Evolutionary conservation across 2,888 invertebrate species (phyloP), one percentile per base, ranked within the genome.

Genomic region (Seira ritae): DNA sequence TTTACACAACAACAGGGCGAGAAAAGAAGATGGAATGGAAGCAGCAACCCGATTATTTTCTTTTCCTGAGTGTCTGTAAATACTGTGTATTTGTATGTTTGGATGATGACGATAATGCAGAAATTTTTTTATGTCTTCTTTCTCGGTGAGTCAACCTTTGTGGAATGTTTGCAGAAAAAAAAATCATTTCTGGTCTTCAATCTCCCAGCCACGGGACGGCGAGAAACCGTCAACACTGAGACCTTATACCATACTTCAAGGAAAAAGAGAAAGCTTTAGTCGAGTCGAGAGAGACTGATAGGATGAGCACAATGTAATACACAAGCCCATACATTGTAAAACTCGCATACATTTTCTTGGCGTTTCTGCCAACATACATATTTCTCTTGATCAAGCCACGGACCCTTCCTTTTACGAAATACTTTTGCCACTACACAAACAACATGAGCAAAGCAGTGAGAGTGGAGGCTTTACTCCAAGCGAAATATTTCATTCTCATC

Each of bases 131-230:
- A 62, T 65, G 65, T 37, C 22, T 23, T 62, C 15, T 62, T 55
- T 55, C n/a, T 37, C 31, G 80, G 73, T 80, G 80, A 80, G 80
- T 74, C 80, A 80, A 80, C 74, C 80, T 75, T 70, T 80, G 67
- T 74, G 80, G 80, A 80, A 80, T 80, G 80, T 80, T 75, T 73
- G 74, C 69, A 62, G 42, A 80, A 74, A 80, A 76, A 50, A 55
- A 74, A 76, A 68, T 67, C 31, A 31, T 31, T 31, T 31, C 31
- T 31, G 31, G 31, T 31, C 31, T 31, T 31, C 31, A 31, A 31
- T 31, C 31, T 31, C 31, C 31, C 31, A 31, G 2, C 31, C 31
- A 31, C 31, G 31, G 31, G 67, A 76, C 65, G 74, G 37, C 20
- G 23, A 50, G 70, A 62, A 31, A 31, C 31, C 2, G 31, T 31